Conservation (phyloP, 1,140 invertebrate genomes). For the Melipona quadrifasciata region DNA sequence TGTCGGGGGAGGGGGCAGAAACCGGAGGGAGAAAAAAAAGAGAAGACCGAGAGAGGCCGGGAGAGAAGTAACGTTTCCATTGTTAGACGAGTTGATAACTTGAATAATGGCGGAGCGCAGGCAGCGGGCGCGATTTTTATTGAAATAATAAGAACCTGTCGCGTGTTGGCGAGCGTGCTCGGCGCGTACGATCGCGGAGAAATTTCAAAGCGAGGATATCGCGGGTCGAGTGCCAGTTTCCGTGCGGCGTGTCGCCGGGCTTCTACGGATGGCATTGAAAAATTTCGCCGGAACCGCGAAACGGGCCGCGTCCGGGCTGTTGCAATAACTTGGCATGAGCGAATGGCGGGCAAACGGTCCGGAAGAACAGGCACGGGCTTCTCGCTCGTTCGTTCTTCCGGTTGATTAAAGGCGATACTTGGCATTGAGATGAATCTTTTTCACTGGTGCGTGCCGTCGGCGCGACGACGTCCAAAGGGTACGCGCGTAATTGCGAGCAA, state of each 20-base stretch:
- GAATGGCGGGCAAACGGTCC: neutral
- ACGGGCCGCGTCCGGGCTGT: neutral
- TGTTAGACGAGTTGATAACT: constrained; percentile 37
- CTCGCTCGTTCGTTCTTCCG: neutral
- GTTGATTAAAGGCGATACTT: neutral
- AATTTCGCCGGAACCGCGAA: neutral
- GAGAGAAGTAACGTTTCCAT: constrained; percentile 29
- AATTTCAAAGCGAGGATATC: neutral
- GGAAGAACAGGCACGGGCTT: neutral
- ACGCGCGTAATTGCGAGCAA: neutral
- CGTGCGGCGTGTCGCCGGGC: neutral
- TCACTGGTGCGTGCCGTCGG: neutral
- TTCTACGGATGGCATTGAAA: neutral
- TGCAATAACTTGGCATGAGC: neutral
- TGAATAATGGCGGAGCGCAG: constrained; percentile 16
- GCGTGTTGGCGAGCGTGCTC: neutral
- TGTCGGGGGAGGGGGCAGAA: too few species aligned
- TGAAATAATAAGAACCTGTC: neutral
- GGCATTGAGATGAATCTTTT: neutral
- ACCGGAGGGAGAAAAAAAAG: neutral
- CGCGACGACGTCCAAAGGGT: too few species aligned
- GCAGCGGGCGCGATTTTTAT: constrained; percentile 8
- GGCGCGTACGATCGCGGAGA: neutral
- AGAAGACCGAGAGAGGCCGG: neutral
- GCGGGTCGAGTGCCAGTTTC: constrained; percentile 18